Evolutionary conservation across 2,888 invertebrate genomes (phyloP).

Genomic region (Steromphala cineraria): DNA sequence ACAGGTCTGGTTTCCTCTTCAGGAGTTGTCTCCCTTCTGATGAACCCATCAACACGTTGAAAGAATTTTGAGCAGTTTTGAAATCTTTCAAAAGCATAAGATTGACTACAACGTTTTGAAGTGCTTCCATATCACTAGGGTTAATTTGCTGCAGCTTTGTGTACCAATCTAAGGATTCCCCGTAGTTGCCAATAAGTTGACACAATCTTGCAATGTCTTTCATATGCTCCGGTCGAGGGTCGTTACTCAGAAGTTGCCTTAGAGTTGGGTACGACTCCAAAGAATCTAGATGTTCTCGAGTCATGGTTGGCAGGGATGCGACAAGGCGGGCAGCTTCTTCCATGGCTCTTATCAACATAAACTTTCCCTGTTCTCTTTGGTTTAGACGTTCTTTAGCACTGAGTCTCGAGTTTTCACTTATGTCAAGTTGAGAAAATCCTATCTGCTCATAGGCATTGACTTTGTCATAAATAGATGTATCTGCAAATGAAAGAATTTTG

Average conservation of each 20-base stretch:
- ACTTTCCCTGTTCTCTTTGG: background rate
- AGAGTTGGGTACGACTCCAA: background rate
- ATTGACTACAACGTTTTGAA: background rate
- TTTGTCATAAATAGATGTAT: background rate
- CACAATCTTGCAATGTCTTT: background rate
- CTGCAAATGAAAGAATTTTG: background rate
- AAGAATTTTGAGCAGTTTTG: background rate
- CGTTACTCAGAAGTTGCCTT: background rate
- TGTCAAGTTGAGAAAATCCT: background rate
- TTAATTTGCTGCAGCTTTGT: background rate
- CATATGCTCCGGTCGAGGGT: background rate
- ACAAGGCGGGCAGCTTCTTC: background rate
- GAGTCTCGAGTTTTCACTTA: background rate
- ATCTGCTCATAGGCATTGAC: conserved; percentile 15
- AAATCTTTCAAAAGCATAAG: background rate
- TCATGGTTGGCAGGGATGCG: background rate
- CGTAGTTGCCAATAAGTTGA: background rate
- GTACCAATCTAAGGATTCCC: background rate
- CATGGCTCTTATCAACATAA: background rate
- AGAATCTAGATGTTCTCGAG: background rate
- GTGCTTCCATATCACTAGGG: background rate
- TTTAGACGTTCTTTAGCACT: background rate
- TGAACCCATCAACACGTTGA: background rate
- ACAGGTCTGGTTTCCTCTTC: background rate
- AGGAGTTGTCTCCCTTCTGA: background rate